Base-by-base conservation (phyloP, 2,888 invertebrate genomes). In the Leptopterna dolabrata region DNA sequence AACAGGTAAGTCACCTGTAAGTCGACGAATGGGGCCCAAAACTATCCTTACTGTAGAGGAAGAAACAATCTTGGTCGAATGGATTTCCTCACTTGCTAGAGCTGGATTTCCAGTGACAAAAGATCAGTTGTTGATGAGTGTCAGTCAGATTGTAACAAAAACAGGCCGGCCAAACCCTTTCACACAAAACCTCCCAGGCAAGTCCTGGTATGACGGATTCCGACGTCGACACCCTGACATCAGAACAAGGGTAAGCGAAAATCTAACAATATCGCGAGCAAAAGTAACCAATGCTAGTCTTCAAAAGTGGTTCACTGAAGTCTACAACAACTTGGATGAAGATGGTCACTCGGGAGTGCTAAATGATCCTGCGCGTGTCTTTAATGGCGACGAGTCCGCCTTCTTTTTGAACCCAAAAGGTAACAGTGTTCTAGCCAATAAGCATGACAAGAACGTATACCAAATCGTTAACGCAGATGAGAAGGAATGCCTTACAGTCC, bases 401-500 rank as follows among this genome's bases (percentile, higher is more conserved):
- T n/a, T n/a, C n/a, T n/a, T n/a, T n/a, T n/a, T n/a, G n/a, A n/a
- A n/a, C n/a, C n/a, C n/a, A n/a, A 89, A 89, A 88, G 88, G 88
- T 13, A 71, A 36, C 14, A 89, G 86, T 78, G 89, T 89, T 7
- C n/a, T n/a, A n/a, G n/a, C n/a, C n/a, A n/a, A n/a, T n/a, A n/a
- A n/a, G n/a, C n/a, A n/a, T 85, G n/a, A n/a, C n/a, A n/a, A n/a
- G n/a, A n/a, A n/a, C n/a, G n/a, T n/a, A n/a, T n/a, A n/a, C n/a
- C n/a, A n/a, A n/a, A n/a, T n/a, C n/a, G n/a, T n/a, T n/a, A n/a
- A 88, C 29, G 88, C 86, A 82, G 90, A 91, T 88, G 90, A 90
- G 41, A 90, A 91, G 86, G 90, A 90, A 86, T 90, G 90, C 87
- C 43, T 91, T 89, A n/a, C n/a, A n/a, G n/a, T n/a, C n/a, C n/a